Evolutionary conservation across 2,113 vertebrate species (phyloP).

Genomic region (Copsychus sechellarum): DNA sequence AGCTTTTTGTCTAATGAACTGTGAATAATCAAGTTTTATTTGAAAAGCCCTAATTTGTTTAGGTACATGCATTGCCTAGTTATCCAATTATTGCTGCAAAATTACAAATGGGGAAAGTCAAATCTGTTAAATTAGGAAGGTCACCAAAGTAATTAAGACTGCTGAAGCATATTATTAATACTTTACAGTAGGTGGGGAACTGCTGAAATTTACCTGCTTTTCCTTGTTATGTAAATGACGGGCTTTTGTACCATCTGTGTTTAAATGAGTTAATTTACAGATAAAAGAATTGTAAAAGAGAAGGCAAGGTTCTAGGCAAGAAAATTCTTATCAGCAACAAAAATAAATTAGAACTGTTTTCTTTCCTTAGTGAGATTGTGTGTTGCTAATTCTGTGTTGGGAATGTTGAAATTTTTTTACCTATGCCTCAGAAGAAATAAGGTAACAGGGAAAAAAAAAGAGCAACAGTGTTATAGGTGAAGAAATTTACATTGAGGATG

Average conservation of each 20-base stretch:
- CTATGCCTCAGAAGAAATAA: background rate
- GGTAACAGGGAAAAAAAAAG: background rate
- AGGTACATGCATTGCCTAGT: constrained; percentile 73
- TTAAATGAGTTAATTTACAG: constrained; percentile 46
- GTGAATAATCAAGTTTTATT: constrained; percentile 76
- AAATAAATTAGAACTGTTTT: constrained; percentile 17
- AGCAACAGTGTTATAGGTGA: background rate
- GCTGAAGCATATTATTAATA: constrained; percentile 77
- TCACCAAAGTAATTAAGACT: constrained; percentile 79
- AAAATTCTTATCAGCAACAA: background rate
- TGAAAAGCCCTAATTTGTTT: constrained; percentile 76
- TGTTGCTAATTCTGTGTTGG: background rate
- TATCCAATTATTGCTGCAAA: constrained; percentile 76
- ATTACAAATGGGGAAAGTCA: constrained; percentile 71
- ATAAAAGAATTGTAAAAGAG: constrained; percentile 8
- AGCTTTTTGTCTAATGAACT: constrained; percentile 73
- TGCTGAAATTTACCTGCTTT: constrained; percentile 58
- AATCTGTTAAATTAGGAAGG: constrained; percentile 76
- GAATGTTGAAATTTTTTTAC: background rate
- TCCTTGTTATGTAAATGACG: constrained; percentile 34
- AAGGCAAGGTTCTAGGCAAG: background rate
- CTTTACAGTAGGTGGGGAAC: constrained; percentile 42
- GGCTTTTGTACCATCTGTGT: constrained; percentile 1
- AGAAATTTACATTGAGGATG: background rate
- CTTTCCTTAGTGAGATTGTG: background rate